These are phyloP conservation scores for Xenopus tropicalis DNA, from an alignment of 2,113 vertebrate genomes.

Conservation along the genomic window DNA sequence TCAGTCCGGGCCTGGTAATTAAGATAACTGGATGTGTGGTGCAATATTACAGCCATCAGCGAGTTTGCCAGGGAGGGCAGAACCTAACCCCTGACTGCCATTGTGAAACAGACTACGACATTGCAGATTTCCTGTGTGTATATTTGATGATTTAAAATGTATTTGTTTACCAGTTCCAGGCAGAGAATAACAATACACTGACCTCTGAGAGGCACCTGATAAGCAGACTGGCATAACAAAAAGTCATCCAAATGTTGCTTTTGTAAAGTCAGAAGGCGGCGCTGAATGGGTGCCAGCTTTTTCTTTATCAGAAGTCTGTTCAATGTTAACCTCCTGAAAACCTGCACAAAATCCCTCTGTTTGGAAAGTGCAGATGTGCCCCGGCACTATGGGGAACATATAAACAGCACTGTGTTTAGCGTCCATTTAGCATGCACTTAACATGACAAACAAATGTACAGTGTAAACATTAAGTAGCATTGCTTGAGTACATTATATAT, in stretches of 20 bases:
- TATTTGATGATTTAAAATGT: neutral
- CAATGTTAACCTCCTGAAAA: neutral
- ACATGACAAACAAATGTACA: too few species aligned
- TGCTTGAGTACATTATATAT: too few species aligned
- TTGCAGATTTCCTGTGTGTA: neutral
- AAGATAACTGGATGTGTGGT: too few species aligned
- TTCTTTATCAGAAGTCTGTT: neutral
- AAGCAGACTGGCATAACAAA: constrained; percentile 1
- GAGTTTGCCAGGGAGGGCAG: neutral
- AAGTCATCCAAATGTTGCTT: neutral
- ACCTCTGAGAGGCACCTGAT: neutral
- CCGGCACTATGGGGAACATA: neutral
- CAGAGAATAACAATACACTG: neutral
- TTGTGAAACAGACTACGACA: neutral
- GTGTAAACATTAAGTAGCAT: too few species aligned
- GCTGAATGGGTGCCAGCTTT: neutral
- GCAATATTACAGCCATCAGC: neutral
- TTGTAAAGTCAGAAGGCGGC: neutral
- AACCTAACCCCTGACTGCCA: neutral
- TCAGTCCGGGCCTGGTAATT: too few species aligned
- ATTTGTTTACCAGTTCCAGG: neutral
- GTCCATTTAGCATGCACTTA: too few species aligned
- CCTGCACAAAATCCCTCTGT: neutral
- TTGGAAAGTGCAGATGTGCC: neutral
- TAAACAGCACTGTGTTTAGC: neutral